Evolutionary conservation across 1,140 invertebrate species (phyloP).

Genomic region (Wiebesia pumilae): DNA sequence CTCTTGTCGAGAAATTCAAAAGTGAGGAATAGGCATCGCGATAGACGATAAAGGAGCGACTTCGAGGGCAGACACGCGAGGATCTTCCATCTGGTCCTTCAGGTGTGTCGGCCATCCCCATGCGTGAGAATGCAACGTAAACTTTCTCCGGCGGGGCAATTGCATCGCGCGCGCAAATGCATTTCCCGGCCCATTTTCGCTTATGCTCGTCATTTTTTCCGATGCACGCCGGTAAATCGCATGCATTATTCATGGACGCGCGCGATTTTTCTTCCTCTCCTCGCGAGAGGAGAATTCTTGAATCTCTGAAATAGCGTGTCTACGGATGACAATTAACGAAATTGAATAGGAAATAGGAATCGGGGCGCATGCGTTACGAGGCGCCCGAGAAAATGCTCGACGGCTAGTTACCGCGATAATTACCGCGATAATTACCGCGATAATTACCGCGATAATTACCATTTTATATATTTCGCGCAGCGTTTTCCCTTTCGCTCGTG

Average conservation of each 20-base stretch:
- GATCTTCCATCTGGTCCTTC: background rate
- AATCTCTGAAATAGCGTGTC: too few relatives aligned
- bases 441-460: conserved; percentile 10
- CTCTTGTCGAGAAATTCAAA: background rate
- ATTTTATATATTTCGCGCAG: background rate
- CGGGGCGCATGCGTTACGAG: too few relatives aligned
- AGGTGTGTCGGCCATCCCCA: background rate
- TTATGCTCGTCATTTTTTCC: too few relatives aligned
- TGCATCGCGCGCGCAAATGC: background rate
- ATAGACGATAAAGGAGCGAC: background rate
- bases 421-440: background rate
- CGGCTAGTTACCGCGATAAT: background rate
- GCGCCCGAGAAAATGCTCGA: conserved; percentile 12
- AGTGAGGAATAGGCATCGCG: background rate
- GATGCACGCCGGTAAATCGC: too few relatives aligned
- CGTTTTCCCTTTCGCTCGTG: background rate
- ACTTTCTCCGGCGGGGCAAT: background rate
- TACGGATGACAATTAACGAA: conserved; percentile 13
- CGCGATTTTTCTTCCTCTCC: background rate
- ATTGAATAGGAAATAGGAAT: conserved; percentile 17
- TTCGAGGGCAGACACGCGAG: background rate
- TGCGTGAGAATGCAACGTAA: conserved; percentile 13
- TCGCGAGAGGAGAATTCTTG: too few relatives aligned
- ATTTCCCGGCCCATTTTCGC: background rate
- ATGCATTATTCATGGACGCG: too few relatives aligned